Evolutionary conservation across 1,140 invertebrate genomes (phyloP).

Genomic region (Ips nitidus): DNA sequence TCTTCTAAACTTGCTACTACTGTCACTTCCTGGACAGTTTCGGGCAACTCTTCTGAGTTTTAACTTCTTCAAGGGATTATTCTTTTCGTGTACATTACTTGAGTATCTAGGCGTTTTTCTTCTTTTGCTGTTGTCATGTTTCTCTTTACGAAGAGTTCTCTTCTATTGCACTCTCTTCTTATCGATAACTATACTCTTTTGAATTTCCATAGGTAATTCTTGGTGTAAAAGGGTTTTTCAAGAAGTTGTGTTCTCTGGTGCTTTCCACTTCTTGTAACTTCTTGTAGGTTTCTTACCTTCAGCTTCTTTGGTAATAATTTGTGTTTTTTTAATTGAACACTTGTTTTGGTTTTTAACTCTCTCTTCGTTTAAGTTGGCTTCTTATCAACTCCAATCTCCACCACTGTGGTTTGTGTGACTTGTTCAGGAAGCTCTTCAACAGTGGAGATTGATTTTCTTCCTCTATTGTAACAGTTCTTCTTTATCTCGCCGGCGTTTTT

Average conservation of each 20-base stretch:
- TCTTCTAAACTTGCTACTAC: conserved; percentile 37
- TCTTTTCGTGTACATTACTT: conserved; percentile 39
- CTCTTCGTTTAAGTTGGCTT: conserved; percentile 48
- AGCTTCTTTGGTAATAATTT: conserved; percentile 44
- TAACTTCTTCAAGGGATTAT: conserved; percentile 2
- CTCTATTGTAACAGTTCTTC: conserved; percentile 42
- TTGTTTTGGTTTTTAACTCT: conserved; percentile 48
- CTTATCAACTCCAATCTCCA: conserved; percentile 42
- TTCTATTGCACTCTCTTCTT: conserved; percentile 42
- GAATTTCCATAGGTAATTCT: conserved; percentile 39
- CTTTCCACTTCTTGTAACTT: conserved; percentile 33
- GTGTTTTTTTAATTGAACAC: conserved; percentile 45
- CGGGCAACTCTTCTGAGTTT: conserved; percentile 39
- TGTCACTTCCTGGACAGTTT: conserved; percentile 45
- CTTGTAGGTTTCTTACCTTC: conserved; percentile 39
- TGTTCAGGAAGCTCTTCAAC: conserved; percentile 45
- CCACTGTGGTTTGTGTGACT: conserved; percentile 36
- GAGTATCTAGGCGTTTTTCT: conserved; percentile 12
- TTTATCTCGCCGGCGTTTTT: conserved; percentile 43
- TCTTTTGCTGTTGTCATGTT: conserved; percentile 33
- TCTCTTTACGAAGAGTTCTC: conserved; percentile 37
- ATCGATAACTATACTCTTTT: conserved; percentile 45
- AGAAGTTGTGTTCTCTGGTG: conserved; percentile 20
- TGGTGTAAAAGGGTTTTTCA: conserved; percentile 16
- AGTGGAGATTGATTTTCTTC: conserved; percentile 44